phyloP scores from a whole-genome alignment of 2,797 vertebrate species.

The Rhinichthys osculus region DNA sequence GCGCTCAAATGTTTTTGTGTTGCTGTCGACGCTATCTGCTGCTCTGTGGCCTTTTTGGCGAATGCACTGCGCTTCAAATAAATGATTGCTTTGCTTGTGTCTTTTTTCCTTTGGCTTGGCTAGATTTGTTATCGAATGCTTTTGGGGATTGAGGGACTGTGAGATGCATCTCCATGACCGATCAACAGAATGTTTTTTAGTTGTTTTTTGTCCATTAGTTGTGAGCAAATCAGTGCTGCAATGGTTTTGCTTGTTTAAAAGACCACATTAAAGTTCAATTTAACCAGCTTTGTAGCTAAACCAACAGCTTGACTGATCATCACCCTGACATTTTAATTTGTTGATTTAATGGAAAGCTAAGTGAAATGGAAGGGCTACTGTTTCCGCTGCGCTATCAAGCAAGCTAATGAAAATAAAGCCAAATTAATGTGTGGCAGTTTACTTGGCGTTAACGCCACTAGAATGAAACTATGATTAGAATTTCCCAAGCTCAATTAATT shows the following conservation, averaged over 20 bases:
- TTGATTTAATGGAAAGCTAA: constrained; percentile 58
- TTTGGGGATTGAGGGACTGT: neutral
- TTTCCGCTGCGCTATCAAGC: constrained; percentile 41
- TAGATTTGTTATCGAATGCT: constrained; percentile 28
- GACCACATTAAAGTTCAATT: constrained; percentile 29
- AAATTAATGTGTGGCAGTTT: constrained; percentile 54
- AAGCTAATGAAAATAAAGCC: constrained; percentile 56
- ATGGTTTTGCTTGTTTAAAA: constrained; percentile 23
- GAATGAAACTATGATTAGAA: constrained; percentile 52
- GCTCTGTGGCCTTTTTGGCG: constrained; percentile 15
- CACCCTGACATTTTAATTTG: constrained; percentile 48
- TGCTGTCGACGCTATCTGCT: constrained; percentile 5
- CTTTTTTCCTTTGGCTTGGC: constrained; percentile 7
- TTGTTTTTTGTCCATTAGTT: neutral
- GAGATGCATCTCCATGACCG: neutral
- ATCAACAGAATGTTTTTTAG: neutral
- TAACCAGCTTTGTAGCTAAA: constrained; percentile 6
- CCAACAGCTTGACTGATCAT: constrained; percentile 29
- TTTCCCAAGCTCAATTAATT: constrained; percentile 39
- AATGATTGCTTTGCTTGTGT: constrained; percentile 30
- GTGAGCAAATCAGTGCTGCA: constrained; percentile 6
- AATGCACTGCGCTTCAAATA: constrained; percentile 8
- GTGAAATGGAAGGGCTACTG: constrained; percentile 45
- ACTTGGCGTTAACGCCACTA: constrained; percentile 37
- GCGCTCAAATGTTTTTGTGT: constrained; percentile 23